Percentiles rank a stretch among this genome's conserved stretches.
phyloP scores from a whole-genome alignment of 2,113 vertebrate genomes.

The Scolopax mira region DNA sequence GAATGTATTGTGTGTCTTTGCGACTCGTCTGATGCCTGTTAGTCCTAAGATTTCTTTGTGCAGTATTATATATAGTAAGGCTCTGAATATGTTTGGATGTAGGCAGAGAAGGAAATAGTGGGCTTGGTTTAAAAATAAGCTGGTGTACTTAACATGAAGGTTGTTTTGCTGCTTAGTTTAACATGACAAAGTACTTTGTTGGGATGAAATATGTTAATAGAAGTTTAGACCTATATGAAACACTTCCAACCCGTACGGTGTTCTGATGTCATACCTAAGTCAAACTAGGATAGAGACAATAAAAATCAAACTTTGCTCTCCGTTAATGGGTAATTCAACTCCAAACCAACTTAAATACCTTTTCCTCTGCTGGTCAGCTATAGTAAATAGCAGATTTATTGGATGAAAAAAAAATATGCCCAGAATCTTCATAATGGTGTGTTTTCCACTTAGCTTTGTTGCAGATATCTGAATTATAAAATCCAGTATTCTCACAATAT shows the following conservation, averaged over 20 bases:
- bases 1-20: background rate
- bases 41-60: background rate
- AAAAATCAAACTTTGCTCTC: background rate
- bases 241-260: background rate
- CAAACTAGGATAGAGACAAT: background rate
- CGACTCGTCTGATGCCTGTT: conserved; percentile 4
- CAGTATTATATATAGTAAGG: background rate
- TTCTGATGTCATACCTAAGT: background rate
- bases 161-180: background rate
- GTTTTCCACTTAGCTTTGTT: background rate
- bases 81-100: background rate
- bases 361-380: background rate
- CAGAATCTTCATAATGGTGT: background rate
- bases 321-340: background rate
- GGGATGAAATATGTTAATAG: background rate
- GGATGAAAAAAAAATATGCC: background rate
- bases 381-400: background rate
- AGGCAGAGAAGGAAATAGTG: conserved; percentile 13
- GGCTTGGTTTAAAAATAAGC: conserved; percentile 22
- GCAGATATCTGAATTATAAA: background rate
- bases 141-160: background rate
- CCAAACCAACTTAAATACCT: background rate
- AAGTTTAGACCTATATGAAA: background rate
- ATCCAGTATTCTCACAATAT: background rate
- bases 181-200: background rate